Evolutionary conservation across 2,113 vertebrate genomes (phyloP), one percentile per base, ranked within the genome.

Genomic region (Saiga tatarica): DNA sequence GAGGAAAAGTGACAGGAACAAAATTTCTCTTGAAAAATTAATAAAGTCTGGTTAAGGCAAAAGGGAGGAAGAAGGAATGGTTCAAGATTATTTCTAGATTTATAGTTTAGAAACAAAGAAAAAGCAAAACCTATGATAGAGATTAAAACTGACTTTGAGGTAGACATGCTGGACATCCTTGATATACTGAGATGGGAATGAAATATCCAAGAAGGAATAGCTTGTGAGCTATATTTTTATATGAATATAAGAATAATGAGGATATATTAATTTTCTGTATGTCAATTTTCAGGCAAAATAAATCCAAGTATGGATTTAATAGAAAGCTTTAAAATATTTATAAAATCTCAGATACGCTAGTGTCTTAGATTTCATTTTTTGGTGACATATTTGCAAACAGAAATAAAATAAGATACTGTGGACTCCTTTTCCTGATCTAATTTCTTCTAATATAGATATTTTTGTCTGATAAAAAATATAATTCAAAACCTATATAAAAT

Each of bases 391-490:
- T 93, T 86, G 3, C 57, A 89, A 84, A 71, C 13, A 84, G 7
- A 47, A 93, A 14, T 87, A 62, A 26, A 62, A 36, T 83, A 79
- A 30, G 8, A 30, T 6, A 13, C 60, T 52, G 16, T 30, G 55
- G 42, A 16, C 5, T 87, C 4, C 4, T 79, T 89, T 92, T 57
- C 52, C 50, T 93, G 28, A 13, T 45, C 94, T 95, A n/a, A 62
- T 91, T 96, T 87, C 62, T 86, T 91, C 64, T 64, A 23, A 92
- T 87, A 91, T 89, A 84, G 19, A 9, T 94, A 30, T 84, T 89
- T 89, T 82, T 57, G 53, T 71, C 71, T 83, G 59, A 82, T 82
- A 62, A 95, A 71, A 62, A 95, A 79, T 21, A 55, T 55, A 92
- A 47, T 19, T 15, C 23, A 89, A 86, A 6, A 21, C 13, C 2